A percentile compares a stretch with the other conserved stretches of the same genome.
These are phyloP conservation scores for Serinus canaria DNA, from an alignment of 2,113 vertebrate species.

Conservation along the genomic window DNA sequence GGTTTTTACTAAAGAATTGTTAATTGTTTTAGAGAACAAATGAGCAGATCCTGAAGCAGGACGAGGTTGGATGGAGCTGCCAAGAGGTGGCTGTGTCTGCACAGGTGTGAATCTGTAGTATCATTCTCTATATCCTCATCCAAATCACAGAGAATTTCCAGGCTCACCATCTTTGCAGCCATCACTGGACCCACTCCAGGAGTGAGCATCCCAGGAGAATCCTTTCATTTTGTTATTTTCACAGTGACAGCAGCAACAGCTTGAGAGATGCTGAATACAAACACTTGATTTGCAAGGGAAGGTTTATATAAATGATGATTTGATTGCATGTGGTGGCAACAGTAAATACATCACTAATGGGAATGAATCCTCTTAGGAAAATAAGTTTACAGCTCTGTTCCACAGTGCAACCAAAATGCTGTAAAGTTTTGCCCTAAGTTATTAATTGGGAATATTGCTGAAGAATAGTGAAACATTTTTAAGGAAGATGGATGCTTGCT, in stretches of 20 bases:
- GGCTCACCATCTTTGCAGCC: neutral
- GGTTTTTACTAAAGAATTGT: neutral
- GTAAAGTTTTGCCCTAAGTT: neutral
- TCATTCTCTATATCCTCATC: neutral
- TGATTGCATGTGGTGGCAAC: neutral
- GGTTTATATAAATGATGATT: neutral
- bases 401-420: neutral
- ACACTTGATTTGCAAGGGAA: neutral
- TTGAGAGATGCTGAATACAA: neutral
- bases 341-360: neutral
- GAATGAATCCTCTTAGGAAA: neutral
- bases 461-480: neutral
- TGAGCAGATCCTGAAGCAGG: neutral
- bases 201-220: neutral
- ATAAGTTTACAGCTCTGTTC: neutral
- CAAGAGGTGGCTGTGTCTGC: neutral
- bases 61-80: neutral
- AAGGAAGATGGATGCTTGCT: neutral
- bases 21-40: neutral
- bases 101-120: neutral
- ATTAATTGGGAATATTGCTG: neutral
- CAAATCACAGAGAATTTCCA: neutral
- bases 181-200: neutral
- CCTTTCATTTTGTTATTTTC: neutral
- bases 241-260: neutral